Base-by-base conservation (phyloP, 2,888 invertebrate genomes). In the Pandemis cinnamomeana region DNA sequence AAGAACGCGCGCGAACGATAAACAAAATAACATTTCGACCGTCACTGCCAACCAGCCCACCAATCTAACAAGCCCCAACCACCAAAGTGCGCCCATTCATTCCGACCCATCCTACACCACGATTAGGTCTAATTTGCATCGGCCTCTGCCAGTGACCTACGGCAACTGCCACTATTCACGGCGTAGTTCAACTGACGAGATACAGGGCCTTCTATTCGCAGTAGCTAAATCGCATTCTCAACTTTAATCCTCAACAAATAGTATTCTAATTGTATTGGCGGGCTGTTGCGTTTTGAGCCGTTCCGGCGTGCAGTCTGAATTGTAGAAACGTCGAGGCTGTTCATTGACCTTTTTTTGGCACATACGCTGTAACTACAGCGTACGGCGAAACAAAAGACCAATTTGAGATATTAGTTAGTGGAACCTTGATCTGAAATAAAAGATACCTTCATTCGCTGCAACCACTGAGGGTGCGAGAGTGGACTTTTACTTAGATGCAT, bases 311-410 rank as follows among this genome's bases (percentile, higher is more conserved):
- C 78, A 78, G 81, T 80, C 79, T 80, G 81, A 83, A 82, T 86
- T 88, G 89, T 91, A 91, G 91, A 93, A 93, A 92, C 92, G 90
- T 88, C 93, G 93, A 93, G 92, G 93, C 92, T 93, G 93, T 93
- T 93, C 94, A 90, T 93, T 93, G 94, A 94, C 93, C 93, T 93
- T 93, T 93, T 77, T 91, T 92, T 89, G 90, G 89, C 89, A 90
- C 91, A 91, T 91, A 92, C 89, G 87, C 89, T 86, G 70, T 64
- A 75, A 53, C 53, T 69, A 67, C 67, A 48, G 55, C 62, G 73
- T 63, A 48, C 71, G 89, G 87, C 87, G 90, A 92, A 92, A 93
- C 92, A 93, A 93, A 92, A 92, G 92, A 89, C 86, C 88, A 88
- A 88, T 88, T 89, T 89, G 79, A 88, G 87, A 89, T 85, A 90